These are phyloP conservation scores for Sphaerolaimus hirsutus DNA, from an alignment of 2,888 invertebrate genomes.

Conservation along the genomic window DNA sequence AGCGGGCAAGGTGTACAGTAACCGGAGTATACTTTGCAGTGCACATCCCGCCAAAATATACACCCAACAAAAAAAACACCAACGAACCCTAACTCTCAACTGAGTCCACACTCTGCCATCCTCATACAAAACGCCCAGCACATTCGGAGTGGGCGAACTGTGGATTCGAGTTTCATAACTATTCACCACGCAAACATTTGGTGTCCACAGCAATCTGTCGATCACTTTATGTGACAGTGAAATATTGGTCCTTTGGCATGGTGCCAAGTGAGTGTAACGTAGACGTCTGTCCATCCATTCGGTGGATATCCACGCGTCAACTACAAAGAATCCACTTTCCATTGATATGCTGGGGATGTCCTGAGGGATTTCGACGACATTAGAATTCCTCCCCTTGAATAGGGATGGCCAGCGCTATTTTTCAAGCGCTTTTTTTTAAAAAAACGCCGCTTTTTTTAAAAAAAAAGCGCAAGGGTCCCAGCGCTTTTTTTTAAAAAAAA, in stretches of 20 bases:
- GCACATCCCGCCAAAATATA: no score
- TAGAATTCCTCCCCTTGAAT: no score
- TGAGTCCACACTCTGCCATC: not conserved
- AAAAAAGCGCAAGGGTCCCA: no score
- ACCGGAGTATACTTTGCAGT: no score
- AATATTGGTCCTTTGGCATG: not conserved
- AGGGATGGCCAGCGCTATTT: no score
- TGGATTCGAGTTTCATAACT: not conserved
- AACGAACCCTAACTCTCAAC: not conserved
- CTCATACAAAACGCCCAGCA: not conserved
- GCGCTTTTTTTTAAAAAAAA: no score
- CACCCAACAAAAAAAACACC: no score
- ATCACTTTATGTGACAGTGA: not conserved
- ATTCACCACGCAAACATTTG: not conserved
- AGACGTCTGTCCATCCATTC: not conserved
- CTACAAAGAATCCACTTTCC: not conserved
- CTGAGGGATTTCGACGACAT: no score
- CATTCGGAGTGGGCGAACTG: not conserved
- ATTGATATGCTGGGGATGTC: not conserved
- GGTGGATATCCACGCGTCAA: not conserved
- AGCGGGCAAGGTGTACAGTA: no score
- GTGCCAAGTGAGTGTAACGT: not conserved
- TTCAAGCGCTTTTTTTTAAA: no score
- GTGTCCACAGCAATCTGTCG: not conserved
- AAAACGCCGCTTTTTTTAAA: no score